Evolutionary conservation across 2,888 invertebrate genomes (phyloP), one percentile per base, ranked within the genome.

Genomic region (Drosophila affinis): DNA sequence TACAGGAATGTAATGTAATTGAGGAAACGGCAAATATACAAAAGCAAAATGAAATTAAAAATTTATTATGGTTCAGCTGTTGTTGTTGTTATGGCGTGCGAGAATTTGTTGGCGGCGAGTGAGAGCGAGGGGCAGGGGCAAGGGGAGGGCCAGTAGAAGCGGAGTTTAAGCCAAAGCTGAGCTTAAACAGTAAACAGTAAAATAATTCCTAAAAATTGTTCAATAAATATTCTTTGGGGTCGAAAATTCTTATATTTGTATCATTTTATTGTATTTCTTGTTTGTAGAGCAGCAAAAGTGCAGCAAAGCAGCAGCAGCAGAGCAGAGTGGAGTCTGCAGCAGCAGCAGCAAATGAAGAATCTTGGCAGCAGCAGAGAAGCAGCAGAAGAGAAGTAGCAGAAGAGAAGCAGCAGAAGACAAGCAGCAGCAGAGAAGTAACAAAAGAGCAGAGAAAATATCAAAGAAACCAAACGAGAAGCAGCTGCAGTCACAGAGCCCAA

Each of bases 31-130:
- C 48, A 70, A 56, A 69, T 58, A 76, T 72, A 78, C 72, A 51
- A 73, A 78, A 77, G 78, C 75, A 63, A 86, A 86, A 86, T 88
- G 80, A 82, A 88, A 83, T 83, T 88, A 83, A 86, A 83, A 78
- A 83, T 86, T 82, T 83, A 83, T 88, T 76, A 75, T 79, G 78
- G n/a, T 74, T 81, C 83, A 79, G 78, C 71, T 76, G 78, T 69
- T 68, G 59, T 47, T 64, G 53, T 47, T 69, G 46, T 45, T 46
- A 53, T 53, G 48, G 14, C 39, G 39, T 39, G 39, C 14, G 39
- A 39, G 39, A n/a, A 39, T 39, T 29, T 29, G 29, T 9, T 29
- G 7, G 0, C 29, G 6, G 2, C 2, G 21, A 0, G 21, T 39
- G 39, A 6, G 7, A 7, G 2, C 6, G 27, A 12, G 17, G 10